A percentile compares a stretch with the other conserved stretches of the same genome.
These are phyloP conservation scores for Heliothis virescens DNA, from an alignment of 1,140 invertebrate species.

Conservation along the genomic window DNA sequence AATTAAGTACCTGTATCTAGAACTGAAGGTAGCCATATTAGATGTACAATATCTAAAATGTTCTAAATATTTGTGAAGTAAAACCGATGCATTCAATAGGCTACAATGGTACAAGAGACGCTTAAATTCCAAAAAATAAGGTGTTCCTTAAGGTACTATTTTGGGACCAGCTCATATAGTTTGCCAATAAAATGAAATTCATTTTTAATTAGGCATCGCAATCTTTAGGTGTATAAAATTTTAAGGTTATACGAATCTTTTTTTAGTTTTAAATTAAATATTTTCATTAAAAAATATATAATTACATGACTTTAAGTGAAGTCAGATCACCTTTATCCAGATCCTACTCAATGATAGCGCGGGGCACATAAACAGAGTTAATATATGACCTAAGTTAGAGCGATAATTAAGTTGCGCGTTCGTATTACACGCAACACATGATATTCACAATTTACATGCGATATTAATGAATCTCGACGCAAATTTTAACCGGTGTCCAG, in stretches of 20 bases:
- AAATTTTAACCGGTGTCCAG: slow-evolving; percentile 70
- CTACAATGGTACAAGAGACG: too few relatives aligned
- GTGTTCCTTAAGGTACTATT: too few relatives aligned
- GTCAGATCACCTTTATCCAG: neutral
- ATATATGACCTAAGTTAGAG: slow-evolving; percentile 28
- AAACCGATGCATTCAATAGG: too few relatives aligned
- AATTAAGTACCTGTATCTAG: slow-evolving; percentile 35
- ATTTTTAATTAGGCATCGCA: too few relatives aligned
- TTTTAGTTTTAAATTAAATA: too few relatives aligned
- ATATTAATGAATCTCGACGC: slow-evolving; percentile 69
- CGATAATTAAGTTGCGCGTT: slow-evolving; percentile 42
- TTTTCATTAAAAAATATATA: too few relatives aligned
- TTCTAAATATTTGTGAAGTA: neutral
- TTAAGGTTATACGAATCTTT: too few relatives aligned
- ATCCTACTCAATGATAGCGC: neutral
- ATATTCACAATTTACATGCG: slow-evolving; percentile 52
- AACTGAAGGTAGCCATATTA: slow-evolving; percentile 4
- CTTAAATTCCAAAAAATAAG: too few relatives aligned
- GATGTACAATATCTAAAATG: neutral
- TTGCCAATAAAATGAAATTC: too few relatives aligned
- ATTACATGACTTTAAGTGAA: too few relatives aligned
- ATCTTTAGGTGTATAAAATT: too few relatives aligned
- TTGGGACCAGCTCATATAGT: too few relatives aligned
- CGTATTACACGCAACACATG: slow-evolving; percentile 50
- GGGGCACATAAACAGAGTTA: neutral